These are phyloP conservation scores for Pogonocherus hispidulus DNA, from an alignment of 2,888 invertebrate genomes.

Conservation along the genomic window DNA sequence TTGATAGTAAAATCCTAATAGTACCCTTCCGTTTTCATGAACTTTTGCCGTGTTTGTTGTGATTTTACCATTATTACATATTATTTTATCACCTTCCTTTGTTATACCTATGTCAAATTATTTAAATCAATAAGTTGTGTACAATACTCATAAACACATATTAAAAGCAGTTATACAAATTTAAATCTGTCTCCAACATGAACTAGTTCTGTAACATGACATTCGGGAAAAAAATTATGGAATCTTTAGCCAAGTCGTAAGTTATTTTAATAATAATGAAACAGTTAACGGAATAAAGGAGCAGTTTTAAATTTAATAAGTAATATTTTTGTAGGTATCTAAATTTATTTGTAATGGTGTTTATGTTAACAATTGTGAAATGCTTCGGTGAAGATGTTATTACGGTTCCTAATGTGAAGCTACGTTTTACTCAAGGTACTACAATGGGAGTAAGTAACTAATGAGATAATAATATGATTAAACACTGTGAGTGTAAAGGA, in stretches of 20 bases:
- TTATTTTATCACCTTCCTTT: background rate
- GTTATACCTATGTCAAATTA: background rate
- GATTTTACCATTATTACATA: no score
- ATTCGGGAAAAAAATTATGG: background rate
- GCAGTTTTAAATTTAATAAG: no score
- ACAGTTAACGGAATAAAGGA: no score
- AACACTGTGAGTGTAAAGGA: no score
- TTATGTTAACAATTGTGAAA: background rate
- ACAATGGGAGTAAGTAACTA: conserved; percentile 37
- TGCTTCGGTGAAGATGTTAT: background rate
- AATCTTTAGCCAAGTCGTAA: conserved; percentile 15
- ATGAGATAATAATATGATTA: conserved; percentile 22
- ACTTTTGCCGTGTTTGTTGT: no score
- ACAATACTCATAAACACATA: background rate
- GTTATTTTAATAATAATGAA: background rate
- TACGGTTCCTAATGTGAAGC: conserved; percentile 30
- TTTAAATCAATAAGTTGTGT: conserved; percentile 3
- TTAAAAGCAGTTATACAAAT: conserved; percentile 19
- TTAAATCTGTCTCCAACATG: background rate
- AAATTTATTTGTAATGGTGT: background rate
- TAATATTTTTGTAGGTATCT: background rate
- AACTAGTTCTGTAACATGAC: background rate
- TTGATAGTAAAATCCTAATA: no score
- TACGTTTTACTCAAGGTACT: conserved; percentile 22
- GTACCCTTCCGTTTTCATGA: no score